Evolutionary conservation across 2,113 vertebrate species (phyloP).

Genomic region (Typhlomys cinereus): DNA sequence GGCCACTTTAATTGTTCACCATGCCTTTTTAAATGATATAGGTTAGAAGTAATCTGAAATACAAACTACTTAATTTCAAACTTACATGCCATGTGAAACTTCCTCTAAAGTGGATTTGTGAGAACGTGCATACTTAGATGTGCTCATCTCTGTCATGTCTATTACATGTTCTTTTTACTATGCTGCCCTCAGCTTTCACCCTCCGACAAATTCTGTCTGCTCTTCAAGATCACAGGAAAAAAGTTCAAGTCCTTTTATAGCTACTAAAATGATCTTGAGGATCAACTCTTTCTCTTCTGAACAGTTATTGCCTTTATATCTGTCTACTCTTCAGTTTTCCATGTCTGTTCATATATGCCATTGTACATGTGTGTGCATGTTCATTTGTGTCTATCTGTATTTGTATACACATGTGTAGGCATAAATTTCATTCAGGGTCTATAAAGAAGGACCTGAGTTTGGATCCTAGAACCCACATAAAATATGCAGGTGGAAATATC

Average conservation of each 20-base stretch:
- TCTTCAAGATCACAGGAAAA: not conserved
- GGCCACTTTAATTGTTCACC: not conserved
- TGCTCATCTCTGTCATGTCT: not conserved
- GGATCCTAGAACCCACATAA: too few relatives aligned
- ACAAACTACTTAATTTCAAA: not conserved
- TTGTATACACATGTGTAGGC: rapidly evolving
- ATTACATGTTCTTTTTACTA: not conserved
- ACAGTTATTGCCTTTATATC: not conserved
- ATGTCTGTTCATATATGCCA: not conserved
- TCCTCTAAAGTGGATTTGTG: not conserved
- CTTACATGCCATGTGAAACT: not conserved
- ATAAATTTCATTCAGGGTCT: not conserved
- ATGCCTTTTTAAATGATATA: not conserved
- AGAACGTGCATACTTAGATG: not conserved
- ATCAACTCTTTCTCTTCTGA: not conserved
- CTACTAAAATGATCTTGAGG: not conserved
- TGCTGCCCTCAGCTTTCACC: not conserved
- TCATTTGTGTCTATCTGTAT: too few relatives aligned
- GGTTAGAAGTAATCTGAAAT: not conserved
- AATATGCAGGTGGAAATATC: too few relatives aligned
- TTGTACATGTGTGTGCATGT: not conserved
- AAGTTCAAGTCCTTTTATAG: not conserved
- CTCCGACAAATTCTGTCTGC: not conserved
- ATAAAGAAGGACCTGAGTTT: too few relatives aligned
- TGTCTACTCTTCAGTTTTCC: not conserved